A percentile compares a stretch with the other conserved stretches of the same genome.
phyloP scores from a whole-genome alignment of 2,797 vertebrate species.

The Schizothorax lantsangensis region DNA sequence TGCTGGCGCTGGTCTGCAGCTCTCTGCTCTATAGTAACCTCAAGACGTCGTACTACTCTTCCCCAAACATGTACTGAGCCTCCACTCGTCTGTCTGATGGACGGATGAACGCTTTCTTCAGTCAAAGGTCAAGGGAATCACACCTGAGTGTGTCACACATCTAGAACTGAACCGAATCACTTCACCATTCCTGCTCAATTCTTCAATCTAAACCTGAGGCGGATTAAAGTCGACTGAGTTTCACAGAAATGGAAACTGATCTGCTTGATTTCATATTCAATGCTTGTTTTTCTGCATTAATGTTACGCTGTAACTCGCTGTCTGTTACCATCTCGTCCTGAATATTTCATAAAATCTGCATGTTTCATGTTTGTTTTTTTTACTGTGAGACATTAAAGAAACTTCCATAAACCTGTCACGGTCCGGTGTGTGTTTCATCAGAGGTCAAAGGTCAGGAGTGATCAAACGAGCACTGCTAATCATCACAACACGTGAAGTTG shows the following conservation, averaged over 20 bases:
- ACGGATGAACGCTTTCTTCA: not conserved
- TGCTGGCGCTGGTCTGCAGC: constrained; percentile 24
- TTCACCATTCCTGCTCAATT: not conserved
- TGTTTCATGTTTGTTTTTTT: not conserved
- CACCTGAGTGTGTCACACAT: not conserved
- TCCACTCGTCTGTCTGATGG: constrained; percentile 1
- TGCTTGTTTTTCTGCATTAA: not conserved
- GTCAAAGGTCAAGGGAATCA: not conserved
- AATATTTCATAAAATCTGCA: not conserved
- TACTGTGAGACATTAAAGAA: not conserved
- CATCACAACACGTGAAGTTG: too few species aligned
- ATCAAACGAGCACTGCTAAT: not conserved
- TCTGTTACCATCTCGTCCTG: not conserved
- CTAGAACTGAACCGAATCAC: too few species aligned
- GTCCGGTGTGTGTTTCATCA: not conserved
- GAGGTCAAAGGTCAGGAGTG: not conserved
- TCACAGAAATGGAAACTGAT: not conserved
- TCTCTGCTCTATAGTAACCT: not conserved
- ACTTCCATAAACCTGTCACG: not conserved
- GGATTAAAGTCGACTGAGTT: not conserved
- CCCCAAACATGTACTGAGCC: constrained; percentile 19
- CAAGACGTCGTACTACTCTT: not conserved
- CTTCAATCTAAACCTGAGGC: too few species aligned
- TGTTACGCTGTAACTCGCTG: too few species aligned
- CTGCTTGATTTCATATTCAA: too few species aligned